Evolutionary conservation across 1,140 invertebrate species (phyloP).

Genomic region (Teleogryllus occipitalis): DNA sequence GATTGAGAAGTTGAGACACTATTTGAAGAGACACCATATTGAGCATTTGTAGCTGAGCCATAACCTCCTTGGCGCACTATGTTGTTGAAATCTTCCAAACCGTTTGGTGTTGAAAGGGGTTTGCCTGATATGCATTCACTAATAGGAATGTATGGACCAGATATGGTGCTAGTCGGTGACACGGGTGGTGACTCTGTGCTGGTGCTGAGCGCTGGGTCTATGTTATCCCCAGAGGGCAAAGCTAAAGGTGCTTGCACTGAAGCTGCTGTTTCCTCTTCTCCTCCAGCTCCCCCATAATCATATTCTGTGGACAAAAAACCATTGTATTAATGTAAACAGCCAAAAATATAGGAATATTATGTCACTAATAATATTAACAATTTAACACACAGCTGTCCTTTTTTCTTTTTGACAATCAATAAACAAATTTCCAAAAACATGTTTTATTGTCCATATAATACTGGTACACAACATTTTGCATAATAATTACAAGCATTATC

Average conservation of each 20-base stretch:
- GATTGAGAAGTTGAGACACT: background rate
- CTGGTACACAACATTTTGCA: too few relatives aligned
- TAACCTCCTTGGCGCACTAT: slow-evolving; percentile 13
- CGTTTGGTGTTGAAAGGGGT: slow-evolving; percentile 35
- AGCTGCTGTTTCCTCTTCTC: background rate
- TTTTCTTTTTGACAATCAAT: too few relatives aligned
- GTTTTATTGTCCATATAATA: too few relatives aligned
- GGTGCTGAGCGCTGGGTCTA: slow-evolving; percentile 1
- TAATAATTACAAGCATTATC: too few relatives aligned
- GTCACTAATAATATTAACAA: too few relatives aligned
- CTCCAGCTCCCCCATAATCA: slow-evolving; percentile 20
- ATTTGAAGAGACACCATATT: slow-evolving; percentile 8
- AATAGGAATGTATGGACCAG: slow-evolving; percentile 70
- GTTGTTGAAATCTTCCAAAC: slow-evolving; percentile 21
- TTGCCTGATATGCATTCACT: slow-evolving; percentile 85
- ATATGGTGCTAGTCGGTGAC: slow-evolving; percentile 47
- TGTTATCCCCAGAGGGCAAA: background rate
- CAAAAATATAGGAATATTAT: too few relatives aligned
- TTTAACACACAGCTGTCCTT: too few relatives aligned
- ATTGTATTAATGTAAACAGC: too few relatives aligned
- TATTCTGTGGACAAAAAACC: slow-evolving; percentile 23
- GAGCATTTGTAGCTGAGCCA: background rate
- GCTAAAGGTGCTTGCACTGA: background rate
- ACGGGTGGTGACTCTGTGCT: slow-evolving; percentile 49
- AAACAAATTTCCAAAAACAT: too few relatives aligned